Evolutionary conservation across 2,113 vertebrate genomes (phyloP).

Genomic region (Arizona elegans): DNA sequence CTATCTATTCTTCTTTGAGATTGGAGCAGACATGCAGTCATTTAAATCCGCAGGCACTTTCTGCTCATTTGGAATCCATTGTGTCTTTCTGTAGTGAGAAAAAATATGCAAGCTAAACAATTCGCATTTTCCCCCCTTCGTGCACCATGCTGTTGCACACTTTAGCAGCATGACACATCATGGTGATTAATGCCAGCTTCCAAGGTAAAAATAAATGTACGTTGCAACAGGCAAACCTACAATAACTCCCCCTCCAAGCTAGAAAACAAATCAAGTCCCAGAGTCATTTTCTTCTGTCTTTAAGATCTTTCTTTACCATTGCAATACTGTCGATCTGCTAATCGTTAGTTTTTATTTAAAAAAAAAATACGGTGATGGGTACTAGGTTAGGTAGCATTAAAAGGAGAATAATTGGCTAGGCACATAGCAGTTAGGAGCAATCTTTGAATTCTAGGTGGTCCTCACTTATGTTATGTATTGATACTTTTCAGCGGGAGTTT

Average conservation of each 20-base stretch:
- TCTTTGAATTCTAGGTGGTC: neutral
- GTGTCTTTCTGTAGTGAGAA: conserved; percentile 24
- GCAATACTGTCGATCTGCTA: neutral
- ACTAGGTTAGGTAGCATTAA: neutral
- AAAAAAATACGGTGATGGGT: neutral
- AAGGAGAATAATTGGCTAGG: neutral
- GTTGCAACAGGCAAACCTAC: conserved; percentile 38
- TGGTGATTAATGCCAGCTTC: conserved; percentile 36
- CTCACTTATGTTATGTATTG: too few relatives aligned
- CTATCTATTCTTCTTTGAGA: neutral
- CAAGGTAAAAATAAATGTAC: conserved; percentile 22
- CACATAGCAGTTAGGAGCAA: neutral
- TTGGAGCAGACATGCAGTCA: neutral
- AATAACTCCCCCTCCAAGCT: conserved; percentile 11
- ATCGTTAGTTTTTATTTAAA: neutral
- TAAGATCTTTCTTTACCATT: neutral
- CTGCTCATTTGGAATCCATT: conserved; percentile 1
- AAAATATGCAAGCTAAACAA: conserved; percentile 30
- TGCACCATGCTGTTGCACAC: conserved; percentile 41
- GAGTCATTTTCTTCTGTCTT: neutral
- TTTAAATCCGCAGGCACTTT: neutral
- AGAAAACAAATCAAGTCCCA: conserved; percentile 29
- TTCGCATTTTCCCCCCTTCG: conserved; percentile 30
- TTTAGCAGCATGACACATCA: conserved; percentile 43
- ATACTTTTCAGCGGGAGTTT: too few relatives aligned